Evolutionary conservation across 2,888 invertebrate species (phyloP).

Genomic region (Synergus japonicus): DNA sequence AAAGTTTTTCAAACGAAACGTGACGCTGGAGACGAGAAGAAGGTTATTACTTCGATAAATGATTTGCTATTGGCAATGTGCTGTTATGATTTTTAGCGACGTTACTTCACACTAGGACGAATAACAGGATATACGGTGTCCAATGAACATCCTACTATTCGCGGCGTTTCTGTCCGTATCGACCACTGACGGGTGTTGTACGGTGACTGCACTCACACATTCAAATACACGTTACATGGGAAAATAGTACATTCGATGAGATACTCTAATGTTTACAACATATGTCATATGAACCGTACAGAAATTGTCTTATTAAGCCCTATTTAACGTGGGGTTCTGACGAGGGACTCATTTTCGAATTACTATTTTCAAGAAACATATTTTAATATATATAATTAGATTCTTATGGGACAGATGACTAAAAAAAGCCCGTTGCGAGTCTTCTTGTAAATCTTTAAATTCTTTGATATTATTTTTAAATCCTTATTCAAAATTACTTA

Average conservation of each 20-base stretch:
- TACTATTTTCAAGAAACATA: too few relatives aligned
- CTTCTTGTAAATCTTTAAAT: too few relatives aligned
- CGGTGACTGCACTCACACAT: conserved; percentile 52
- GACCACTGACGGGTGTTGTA: conserved; percentile 67
- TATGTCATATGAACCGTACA: too few relatives aligned
- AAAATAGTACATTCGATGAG: background rate
- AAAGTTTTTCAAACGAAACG: conserved; percentile 41
- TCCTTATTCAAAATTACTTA: too few relatives aligned
- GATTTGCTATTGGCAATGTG: conserved; percentile 48
- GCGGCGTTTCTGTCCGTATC: conserved; percentile 66
- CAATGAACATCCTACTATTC: conserved; percentile 74
- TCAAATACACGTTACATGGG: background rate
- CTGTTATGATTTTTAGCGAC: conserved; percentile 63
- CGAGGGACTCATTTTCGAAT: too few relatives aligned
- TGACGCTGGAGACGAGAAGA: conserved; percentile 46
- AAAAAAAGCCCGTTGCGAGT: too few relatives aligned
- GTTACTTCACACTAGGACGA: conserved; percentile 70
- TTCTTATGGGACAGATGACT: too few relatives aligned
- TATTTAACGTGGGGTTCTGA: too few relatives aligned
- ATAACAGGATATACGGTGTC: conserved; percentile 77
- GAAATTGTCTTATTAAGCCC: too few relatives aligned
- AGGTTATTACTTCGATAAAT: conserved; percentile 48
- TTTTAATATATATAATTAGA: too few relatives aligned
- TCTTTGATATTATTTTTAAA: too few relatives aligned
- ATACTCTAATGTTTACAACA: background rate